Evolutionary conservation across 2,797 vertebrate species (phyloP).

Genomic region (Halcyon leucocephala): DNA sequence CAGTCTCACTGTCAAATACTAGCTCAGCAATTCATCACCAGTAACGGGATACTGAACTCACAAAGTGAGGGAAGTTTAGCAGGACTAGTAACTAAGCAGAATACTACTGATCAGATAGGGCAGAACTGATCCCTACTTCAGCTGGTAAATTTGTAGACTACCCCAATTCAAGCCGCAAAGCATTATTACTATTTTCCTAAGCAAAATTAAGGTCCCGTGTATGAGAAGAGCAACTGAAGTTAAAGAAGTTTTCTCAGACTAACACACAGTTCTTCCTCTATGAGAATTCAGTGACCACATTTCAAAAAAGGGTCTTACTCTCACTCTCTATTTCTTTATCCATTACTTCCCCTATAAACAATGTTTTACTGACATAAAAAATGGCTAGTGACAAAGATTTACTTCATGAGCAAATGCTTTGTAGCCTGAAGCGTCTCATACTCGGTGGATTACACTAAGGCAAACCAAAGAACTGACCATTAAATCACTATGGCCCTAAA

Average conservation of each 20-base stretch:
- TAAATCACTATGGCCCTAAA: neutral
- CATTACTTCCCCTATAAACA: neutral
- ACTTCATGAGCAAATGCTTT: neutral
- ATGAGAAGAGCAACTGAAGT: neutral
- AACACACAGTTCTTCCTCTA: neutral
- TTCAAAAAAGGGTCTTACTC: neutral
- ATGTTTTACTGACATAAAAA: neutral
- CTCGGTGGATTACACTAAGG: neutral
- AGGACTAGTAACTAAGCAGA: neutral
- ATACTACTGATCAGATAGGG: neutral
- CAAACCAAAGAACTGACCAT: neutral
- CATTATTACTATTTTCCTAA: neutral
- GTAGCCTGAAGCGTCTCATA: neutral
- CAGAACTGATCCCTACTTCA: neutral
- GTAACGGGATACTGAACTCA: neutral
- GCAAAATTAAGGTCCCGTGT: neutral
- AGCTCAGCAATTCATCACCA: neutral
- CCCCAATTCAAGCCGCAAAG: neutral
- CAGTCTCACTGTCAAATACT: neutral
- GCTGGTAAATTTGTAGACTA: neutral
- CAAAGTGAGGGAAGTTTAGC: neutral
- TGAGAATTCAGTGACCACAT: neutral
- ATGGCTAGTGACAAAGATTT: neutral
- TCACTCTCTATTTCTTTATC: neutral
- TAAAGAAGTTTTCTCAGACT: neutral